Conservation (phyloP, 2,113 vertebrate species). For the Benitochromis conjunctus region DNA sequence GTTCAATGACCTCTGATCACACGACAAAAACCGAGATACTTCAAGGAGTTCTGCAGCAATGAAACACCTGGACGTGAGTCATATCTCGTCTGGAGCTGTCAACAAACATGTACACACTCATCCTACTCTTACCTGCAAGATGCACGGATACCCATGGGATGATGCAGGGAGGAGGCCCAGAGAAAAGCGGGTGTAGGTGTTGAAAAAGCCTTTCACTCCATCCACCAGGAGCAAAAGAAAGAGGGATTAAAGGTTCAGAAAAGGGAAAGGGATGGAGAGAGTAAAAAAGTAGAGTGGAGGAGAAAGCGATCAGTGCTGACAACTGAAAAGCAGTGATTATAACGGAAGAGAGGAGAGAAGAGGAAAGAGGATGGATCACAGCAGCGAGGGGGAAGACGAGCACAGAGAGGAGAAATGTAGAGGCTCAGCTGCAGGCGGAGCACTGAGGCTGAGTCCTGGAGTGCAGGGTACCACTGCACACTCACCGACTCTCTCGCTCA, state of each 20-base stretch:
- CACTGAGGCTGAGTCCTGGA: slow-evolving; percentile 5
- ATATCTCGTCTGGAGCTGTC: background rate
- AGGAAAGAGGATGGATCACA: background rate
- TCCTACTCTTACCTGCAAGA: slow-evolving; percentile 82
- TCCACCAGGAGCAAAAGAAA: background rate
- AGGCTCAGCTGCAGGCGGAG: slow-evolving; percentile 15
- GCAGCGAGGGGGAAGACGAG: background rate
- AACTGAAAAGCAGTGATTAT: slow-evolving; percentile 8
- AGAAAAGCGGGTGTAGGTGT: slow-evolving; percentile 54
- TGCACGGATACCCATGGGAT: slow-evolving; percentile 84
- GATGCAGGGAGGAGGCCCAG: slow-evolving; percentile 21
- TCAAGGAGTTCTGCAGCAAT: slow-evolving; percentile 22
- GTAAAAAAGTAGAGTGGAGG: background rate
- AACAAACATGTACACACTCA: background rate
- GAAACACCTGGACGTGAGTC: background rate
- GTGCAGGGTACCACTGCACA: slow-evolving; percentile 35
- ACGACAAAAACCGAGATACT: background rate
- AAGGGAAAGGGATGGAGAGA: background rate
- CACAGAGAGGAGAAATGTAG: slow-evolving; percentile 31
- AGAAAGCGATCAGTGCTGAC: background rate
- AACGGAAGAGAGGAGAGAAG: background rate
- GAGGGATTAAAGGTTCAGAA: background rate
- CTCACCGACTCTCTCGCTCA: slow-evolving; percentile 22
- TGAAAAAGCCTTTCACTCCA: slow-evolving; percentile 65
- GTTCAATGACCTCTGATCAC: background rate